Evolutionary conservation across 2,113 vertebrate genomes (phyloP).

Genomic region (Odobenus rosmarus): DNA sequence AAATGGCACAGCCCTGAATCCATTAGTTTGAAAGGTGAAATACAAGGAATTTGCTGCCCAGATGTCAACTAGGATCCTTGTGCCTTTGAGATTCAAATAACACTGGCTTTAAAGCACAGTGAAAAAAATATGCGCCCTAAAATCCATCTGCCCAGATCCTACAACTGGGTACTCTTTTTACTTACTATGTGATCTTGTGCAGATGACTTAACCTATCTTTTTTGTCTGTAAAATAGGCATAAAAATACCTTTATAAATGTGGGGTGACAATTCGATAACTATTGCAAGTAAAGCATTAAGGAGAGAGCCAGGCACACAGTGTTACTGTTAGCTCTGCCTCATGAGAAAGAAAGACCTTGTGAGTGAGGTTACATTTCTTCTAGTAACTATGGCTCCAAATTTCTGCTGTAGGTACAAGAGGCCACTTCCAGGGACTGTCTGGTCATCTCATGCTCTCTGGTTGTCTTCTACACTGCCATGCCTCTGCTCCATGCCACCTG

Average conservation of each 20-base stretch:
- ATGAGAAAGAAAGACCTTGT: neutral
- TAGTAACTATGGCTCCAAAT: neutral
- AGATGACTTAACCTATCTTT: neutral
- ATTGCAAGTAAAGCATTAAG: neutral
- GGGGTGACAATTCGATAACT: neutral
- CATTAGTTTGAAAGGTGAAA: neutral
- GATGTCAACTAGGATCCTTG: neutral
- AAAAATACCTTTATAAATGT: neutral
- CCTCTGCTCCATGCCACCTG: neutral
- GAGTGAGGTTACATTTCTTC: neutral
- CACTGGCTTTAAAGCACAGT: neutral
- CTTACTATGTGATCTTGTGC: neutral
- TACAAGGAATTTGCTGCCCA: neutral
- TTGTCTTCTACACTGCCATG: neutral
- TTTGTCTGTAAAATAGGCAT: neutral
- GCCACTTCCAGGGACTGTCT: neutral
- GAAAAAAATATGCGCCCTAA: neutral
- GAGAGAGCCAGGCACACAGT: neutral
- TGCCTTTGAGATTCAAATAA: conserved; percentile 28
- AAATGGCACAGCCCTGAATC: neutral
- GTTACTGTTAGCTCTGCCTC: neutral
- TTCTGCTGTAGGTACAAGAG: neutral
- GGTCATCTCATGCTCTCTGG: neutral
- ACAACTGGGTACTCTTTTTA: neutral
- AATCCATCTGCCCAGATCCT: neutral